A percentile compares a stretch with the other conserved stretches of the same genome.
These are phyloP conservation scores for Chlorodrepanis virens DNA, from an alignment of 2,113 vertebrate genomes.

Conservation along the genomic window DNA sequence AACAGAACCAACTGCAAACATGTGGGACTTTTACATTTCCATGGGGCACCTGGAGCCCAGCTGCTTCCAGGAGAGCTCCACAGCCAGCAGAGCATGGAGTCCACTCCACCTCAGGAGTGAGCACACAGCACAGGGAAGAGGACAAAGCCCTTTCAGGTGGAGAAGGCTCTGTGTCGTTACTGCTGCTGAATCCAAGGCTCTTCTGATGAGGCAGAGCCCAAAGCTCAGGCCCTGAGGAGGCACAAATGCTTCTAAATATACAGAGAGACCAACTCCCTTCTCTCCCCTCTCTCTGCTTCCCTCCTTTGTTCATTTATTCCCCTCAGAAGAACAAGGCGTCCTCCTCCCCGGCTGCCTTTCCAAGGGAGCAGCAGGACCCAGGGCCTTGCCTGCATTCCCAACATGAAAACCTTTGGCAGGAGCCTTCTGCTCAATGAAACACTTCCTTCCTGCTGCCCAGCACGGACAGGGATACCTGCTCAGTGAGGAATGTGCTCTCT, in stretches of 20 bases:
- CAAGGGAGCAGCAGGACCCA: neutral
- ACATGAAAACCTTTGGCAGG: conserved; percentile 5
- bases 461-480: neutral
- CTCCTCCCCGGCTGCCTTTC: conserved; percentile 23
- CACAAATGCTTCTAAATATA: conserved; percentile 47
- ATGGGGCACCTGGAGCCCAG: neutral
- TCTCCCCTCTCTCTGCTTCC: neutral
- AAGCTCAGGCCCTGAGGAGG: neutral
- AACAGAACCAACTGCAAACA: neutral
- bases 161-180: neutral
- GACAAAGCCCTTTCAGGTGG: neutral
- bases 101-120: neutral
- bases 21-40: accelerated
- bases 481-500: neutral
- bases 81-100: neutral
- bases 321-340: neutral
- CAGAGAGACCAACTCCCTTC: neutral
- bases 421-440: conserved; percentile 18
- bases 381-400: neutral
- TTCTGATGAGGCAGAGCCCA: neutral
- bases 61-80: neutral
- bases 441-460: conserved; percentile 25
- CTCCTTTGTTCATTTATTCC: conserved; percentile 24
- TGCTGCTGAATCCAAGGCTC: neutral
- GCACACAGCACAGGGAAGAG: neutral